Conservation (phyloP, 2,113 vertebrate species). For the Mormoops blainvillei region DNA sequence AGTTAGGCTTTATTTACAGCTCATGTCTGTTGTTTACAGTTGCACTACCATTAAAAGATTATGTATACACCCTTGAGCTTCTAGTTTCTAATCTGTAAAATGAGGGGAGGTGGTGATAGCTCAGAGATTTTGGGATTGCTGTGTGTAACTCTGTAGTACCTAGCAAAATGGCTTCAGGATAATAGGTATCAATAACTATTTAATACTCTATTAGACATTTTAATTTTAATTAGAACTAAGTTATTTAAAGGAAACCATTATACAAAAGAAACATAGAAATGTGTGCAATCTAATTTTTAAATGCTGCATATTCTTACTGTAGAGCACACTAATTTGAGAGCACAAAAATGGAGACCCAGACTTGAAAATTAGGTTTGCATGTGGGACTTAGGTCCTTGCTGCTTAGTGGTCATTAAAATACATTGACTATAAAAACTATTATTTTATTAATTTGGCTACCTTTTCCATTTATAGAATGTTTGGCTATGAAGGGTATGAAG, state of each 20-base stretch:
- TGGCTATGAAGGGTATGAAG: not conserved
- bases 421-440: not conserved
- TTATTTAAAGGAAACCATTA: slow-evolving; percentile 31
- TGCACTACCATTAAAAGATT: not conserved
- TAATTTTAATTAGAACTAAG: slow-evolving; percentile 5
- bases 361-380: slow-evolving; percentile 7
- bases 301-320: not conserved
- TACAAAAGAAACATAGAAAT: not conserved
- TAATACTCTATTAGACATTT: not conserved
- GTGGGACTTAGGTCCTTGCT: not conserved
- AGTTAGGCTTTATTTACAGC: not conserved
- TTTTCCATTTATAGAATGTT: slow-evolving; percentile 34
- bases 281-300: not conserved
- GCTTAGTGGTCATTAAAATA: not conserved
- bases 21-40: not conserved
- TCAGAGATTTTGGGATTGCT: not conserved
- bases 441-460: not conserved
- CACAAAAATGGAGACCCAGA: not conserved
- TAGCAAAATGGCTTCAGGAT: slow-evolving; percentile 11
- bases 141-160: not conserved
- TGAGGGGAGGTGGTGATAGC: not conserved
- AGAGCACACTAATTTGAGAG: slow-evolving; percentile 15
- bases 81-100: slow-evolving; percentile 18
- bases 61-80: not conserved
- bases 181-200: slow-evolving; percentile 10